Evolutionary conservation across 64 coral and sea anemone species (phyloP), one percentile per base, ranked within the genome.

Genomic region (Montipora cactus): DNA sequence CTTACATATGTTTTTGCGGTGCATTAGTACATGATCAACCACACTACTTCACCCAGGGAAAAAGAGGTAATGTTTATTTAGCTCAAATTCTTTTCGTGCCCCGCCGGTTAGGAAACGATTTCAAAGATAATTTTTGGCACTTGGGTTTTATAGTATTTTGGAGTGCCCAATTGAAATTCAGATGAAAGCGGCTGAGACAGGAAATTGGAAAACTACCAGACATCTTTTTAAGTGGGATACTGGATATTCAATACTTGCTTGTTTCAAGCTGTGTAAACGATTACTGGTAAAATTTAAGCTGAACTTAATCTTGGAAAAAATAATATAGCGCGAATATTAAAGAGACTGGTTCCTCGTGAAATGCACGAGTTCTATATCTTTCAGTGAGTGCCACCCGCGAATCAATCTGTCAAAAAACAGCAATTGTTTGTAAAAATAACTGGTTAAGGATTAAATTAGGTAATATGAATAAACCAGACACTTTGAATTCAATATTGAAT

Each of bases 81-180:
- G 8, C 19, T 21, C 7, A 21, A 86, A 86, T 86, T 86, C 64
- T 72, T 72, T 72, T 50, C 64, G 25, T 72, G 82, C 82, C 16
- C 44, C 45, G 46, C 67, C 46, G 11, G 15, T 47, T 51, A 71
- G 50, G 46, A 48, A 50, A 66, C 16, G 47, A 70, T 69, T 45
- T 7, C 25, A 47, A 47, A 22, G 23, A 22, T 8, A 9, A 61
- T 55, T 48, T 70, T 70, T 86, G 47, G 47, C 44, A 78, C 45
- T 10, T 23, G 22, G 20, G 47, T 49, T 71, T 46, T 84, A 52
- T 1, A 72, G 45, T 47, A 78, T 78, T 78, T 50, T 72, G 18
- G 46, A 22, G 67, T 47, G 66, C 19, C 10, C 2, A 71, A 71
- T 28, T 21, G 28, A 49, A 49, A 86, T 84, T 84, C 15, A 86